Conservation (phyloP, 1,140 invertebrate genomes). For the Euglossa dilemma region DNA sequence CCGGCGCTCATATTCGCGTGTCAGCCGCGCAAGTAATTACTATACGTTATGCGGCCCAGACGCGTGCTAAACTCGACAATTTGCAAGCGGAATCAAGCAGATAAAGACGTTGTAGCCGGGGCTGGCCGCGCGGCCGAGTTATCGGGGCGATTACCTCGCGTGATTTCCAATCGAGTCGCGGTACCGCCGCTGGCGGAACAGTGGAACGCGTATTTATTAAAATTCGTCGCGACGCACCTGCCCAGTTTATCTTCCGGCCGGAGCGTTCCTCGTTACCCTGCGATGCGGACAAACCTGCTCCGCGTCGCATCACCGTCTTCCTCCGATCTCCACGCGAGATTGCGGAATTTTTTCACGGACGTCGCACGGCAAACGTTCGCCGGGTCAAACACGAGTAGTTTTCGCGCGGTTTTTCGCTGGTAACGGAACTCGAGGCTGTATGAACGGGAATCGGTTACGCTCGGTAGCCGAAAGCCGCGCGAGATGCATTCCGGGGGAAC, state of each 20-base stretch:
- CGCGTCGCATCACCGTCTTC: conserved; percentile 32
- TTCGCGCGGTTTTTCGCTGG: too few species aligned
- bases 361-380: too few species aligned
- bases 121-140: not conserved
- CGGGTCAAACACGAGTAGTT: too few species aligned
- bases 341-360: too few species aligned
- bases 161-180: conserved; percentile 42
- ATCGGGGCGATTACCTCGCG: conserved; percentile 32
- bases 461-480: too few species aligned
- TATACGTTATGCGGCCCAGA: conserved; percentile 32
- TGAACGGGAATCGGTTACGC: too few species aligned
- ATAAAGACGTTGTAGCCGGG: conserved; percentile 7
- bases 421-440: too few species aligned
- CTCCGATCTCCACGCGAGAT: not conserved
- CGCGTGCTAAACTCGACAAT: conserved; percentile 46
- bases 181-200: not conserved
- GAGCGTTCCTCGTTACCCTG: conserved; percentile 25
- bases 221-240: conserved; percentile 45
- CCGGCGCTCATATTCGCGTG: conserved; percentile 33
- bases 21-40: conserved; percentile 31
- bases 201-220: conserved; percentile 34
- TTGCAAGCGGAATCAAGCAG: conserved; percentile 37
- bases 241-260: conserved; percentile 34
- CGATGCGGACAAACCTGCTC: conserved; percentile 43
- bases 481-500: not conserved